Base-by-base conservation (phyloP, 2,113 vertebrate genomes). In the Dasyurus viverrinus region DNA sequence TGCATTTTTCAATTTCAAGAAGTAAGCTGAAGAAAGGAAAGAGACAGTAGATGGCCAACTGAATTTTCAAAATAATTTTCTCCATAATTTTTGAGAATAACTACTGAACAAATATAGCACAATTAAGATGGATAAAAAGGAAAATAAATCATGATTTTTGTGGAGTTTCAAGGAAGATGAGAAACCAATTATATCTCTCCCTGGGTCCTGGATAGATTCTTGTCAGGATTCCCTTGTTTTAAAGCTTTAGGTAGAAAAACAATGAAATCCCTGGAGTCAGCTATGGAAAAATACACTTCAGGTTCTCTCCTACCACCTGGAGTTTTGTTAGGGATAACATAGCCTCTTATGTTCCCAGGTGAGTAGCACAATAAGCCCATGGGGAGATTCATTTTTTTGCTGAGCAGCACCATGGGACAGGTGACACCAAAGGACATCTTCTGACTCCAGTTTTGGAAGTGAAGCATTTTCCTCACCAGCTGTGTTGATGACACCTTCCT, bases 211-310 rank as follows among this genome's bases (percentile, higher is more conserved):
- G 23, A 91, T 90, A 52, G 1, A 48, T 47, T 53, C 60, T 96
- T 91, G 90, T 89, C 46, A 94, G 89, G 7, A 53, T 94, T 22
- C 93, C 50, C 96, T 92, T 97, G 54, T 95, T 97, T 94, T 89
- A 60, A 94, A 96, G 89, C 54, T 89, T 91, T 52, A 90, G 22
- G 27, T 19, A 30, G 60, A 91, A 60, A 48, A 27, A 8, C 89
- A 91, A 96, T 96, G 92, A 94, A 94, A 76, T 96, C 94, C 93
- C 92, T 90, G 8, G 95, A 96, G 93, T 95, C 47, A 91, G 90
- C 76, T 53, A 4, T 30, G 76, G 60, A 92, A 93, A 84, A 93
- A 93, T 84, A 76, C 42, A 93, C 52, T 54, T 42, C 30, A 91
- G 53, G n/a, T 91, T 91, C 53, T 96, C 90, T 95, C 23, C 9